These are phyloP conservation scores for Eupithecia subumbrata DNA, from an alignment of 2,888 invertebrate genomes.

Conservation along the genomic window DNA sequence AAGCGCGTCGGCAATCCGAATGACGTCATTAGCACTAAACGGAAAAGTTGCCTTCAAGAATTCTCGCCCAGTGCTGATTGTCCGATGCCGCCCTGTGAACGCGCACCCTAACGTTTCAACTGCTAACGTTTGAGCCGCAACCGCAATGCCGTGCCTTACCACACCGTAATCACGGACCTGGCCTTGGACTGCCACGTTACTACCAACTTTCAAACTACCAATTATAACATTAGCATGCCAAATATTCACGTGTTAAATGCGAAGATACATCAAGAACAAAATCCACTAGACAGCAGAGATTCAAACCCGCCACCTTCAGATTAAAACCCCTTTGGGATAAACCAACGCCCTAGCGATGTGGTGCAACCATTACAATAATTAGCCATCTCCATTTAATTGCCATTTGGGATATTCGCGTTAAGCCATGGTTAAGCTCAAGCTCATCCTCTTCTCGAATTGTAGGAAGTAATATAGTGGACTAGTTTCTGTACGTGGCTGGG, in stretches of 20 bases:
- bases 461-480: neutral
- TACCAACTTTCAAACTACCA: neutral
- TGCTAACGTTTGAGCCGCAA: no score
- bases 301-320: neutral
- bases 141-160: no score
- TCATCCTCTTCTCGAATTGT: neutral
- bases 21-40: no score
- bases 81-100: no score
- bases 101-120: no score
- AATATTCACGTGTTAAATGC: neutral
- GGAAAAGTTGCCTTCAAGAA: no score
- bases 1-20: no score
- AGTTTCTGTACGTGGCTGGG: neutral
- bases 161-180: no score
- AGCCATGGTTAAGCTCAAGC: neutral
- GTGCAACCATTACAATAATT: conserved; percentile 7
- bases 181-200: no score
- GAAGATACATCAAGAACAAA: neutral
- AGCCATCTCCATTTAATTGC: conserved; percentile 12
- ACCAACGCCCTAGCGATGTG: neutral
- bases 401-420: conserved; percentile 4
- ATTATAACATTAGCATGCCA: neutral
- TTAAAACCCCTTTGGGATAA: neutral
- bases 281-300: neutral
- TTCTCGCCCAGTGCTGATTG: no score